Evolutionary conservation across 2,888 invertebrate genomes (phyloP).

Genomic region (Dolichomitus sp.): DNA sequence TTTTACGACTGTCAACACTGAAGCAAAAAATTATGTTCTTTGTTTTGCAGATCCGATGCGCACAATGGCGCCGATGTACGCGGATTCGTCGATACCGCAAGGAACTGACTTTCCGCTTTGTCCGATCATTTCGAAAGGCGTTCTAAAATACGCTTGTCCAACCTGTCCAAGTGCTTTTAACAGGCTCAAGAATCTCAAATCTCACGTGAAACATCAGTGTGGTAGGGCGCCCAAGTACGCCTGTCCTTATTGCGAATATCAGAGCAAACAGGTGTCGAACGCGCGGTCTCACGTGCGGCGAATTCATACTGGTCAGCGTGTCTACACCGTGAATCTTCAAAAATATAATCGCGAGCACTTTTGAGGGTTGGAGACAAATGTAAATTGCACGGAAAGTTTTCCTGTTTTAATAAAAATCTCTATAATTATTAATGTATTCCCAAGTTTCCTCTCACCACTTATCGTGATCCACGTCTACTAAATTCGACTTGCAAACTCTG

Average conservation of each 20-base stretch:
- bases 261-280: slow-evolving; percentile 73
- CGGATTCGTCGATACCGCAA: background rate
- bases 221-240: slow-evolving; percentile 78
- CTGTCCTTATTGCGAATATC: slow-evolving; percentile 79
- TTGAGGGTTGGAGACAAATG: background rate
- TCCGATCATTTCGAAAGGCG: background rate
- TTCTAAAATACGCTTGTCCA: slow-evolving; percentile 40
- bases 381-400: background rate
- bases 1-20: background rate
- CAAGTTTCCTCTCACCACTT: background rate
- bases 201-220: slow-evolving; percentile 78
- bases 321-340: slow-evolving; percentile 73
- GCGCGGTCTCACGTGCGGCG: slow-evolving; percentile 74
- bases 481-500: too few species aligned
- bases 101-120: background rate
- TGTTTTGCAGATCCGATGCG: slow-evolving; percentile 27
- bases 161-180: slow-evolving; percentile 80
- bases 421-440: background rate
- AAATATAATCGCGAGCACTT: slow-evolving; percentile 27
- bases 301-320: slow-evolving; percentile 69
- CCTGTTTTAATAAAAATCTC: background rate
- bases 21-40: slow-evolving; percentile 4
- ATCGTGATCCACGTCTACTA: background rate
- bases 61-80: background rate
- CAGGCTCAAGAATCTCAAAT: slow-evolving; percentile 79